Evolutionary conservation across 35 echinoderm and acorn worm species (phyloP), one percentile per base, ranked within the genome.

Genomic region (Amphiura filiformis): DNA sequence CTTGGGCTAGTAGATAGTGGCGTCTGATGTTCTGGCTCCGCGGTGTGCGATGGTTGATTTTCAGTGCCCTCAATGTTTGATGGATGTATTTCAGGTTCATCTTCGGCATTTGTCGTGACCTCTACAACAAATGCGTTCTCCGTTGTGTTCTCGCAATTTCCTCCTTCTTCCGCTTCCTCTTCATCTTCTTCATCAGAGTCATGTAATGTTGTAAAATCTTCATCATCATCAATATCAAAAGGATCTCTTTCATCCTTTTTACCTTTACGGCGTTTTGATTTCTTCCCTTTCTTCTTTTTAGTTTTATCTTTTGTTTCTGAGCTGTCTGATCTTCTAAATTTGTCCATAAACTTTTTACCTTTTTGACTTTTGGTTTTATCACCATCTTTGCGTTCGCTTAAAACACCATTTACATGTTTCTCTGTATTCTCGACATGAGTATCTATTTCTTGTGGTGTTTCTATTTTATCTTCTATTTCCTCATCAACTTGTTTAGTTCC

Each of bases 181-280:
- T 57, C 81, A n/a, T 83, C 81, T 1, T n/a, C 61, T n/a, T 70
- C 61, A 11, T 70, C 61, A 26, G 61, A 26, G 1, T 26, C 15
- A n/a, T 70, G 9, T 18, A 70, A 3, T 70, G 61, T 70, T 70
- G 11, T 11, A 2, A 70, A 26, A n/a, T 70, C 61, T 30, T 70
- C 61, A 14, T 85, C 83, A 20, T 85, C 52, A 20, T 65, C 83
- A 2, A 85, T 31, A 36, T 56, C 56, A 22, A 85, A 56, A 1
- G 28, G 28, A 1, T 65, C 37, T n/a, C 35, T 28, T 75, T 85
- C 56, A 22, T 56, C 34, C 31, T 15, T 61, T 37, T 65, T 5
- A 15, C 65, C 56, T 20, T 70, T 41, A 23, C 20, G 5, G 9
- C 38, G 17, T 70, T 30, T 70, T 2, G 28, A 70, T n/a, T 70